These are phyloP conservation scores for Cancer borealis DNA, from an alignment of 2,888 invertebrate species.

Conservation along the genomic window DNA sequence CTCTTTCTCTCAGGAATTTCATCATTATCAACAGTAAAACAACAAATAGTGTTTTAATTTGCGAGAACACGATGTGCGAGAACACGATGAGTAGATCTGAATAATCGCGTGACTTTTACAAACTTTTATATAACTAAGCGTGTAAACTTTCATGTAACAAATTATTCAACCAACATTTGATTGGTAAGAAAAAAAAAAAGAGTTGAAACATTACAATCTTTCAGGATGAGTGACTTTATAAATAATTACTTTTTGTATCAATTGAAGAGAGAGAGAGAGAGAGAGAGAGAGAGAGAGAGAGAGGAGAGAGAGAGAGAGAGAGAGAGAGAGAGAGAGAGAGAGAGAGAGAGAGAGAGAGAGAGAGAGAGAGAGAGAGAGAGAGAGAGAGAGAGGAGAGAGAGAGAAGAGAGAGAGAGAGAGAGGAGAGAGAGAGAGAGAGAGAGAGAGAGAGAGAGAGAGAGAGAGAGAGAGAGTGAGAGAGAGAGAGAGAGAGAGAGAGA, in stretches of 20 bases:
- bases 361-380: slow-evolving; percentile 10
- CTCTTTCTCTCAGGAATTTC: too few relatives aligned
- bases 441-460: too few relatives aligned
- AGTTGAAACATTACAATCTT: not conserved
- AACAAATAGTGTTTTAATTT: too few relatives aligned
- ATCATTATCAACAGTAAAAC: too few relatives aligned
- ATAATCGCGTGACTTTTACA: too few relatives aligned
- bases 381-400: not conserved
- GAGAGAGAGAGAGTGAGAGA: slow-evolving; percentile 9
- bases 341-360: slow-evolving; percentile 20
- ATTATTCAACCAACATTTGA: not conserved
- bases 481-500: slow-evolving; percentile 31
- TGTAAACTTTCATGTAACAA: not conserved
- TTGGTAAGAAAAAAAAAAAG: not conserved
- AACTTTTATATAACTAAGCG: not conserved
- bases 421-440: not conserved
- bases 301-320: slow-evolving; percentile 20
- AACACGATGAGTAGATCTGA: too few relatives aligned
- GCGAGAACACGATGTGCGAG: too few relatives aligned
- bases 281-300: slow-evolving; percentile 21
- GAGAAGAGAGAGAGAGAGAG: not conserved
- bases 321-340: slow-evolving; percentile 20
- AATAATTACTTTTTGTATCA: not conserved
- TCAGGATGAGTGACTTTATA: slow-evolving; percentile 5
- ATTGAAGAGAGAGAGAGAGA: slow-evolving; percentile 25